Evolutionary conservation across 1,140 invertebrate species (phyloP), one percentile per base, ranked within the genome.

Genomic region (Ladona fulva): DNA sequence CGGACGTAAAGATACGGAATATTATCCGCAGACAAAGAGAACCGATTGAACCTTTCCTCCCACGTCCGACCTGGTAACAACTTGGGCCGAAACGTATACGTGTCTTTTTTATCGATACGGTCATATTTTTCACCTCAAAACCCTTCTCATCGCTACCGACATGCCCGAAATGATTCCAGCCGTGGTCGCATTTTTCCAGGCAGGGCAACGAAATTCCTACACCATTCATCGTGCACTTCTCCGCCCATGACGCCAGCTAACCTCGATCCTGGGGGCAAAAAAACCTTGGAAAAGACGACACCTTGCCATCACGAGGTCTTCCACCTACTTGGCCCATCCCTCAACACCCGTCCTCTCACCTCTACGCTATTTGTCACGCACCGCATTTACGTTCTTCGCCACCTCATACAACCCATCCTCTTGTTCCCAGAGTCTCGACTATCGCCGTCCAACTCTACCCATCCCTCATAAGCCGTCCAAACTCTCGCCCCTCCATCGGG

Each of bases 171-270:
- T 66, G 52, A 66, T 66, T 66, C n/a, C 52, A 5, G 3, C 52
- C 52, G 16, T 66, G 52, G n/a, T 66, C 52, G n/a, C 52, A 66
- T 66, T 66, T 66, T 66, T 66, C n/a, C 52, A n/a, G n/a, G n/a
- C n/a, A n/a, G n/a, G n/a, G n/a, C n/a, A 22, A 66, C 52, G 52
- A 66, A 66, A 66, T 66, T 66, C 52, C 52, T 19, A 3, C 52
- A 12, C 52, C 52, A 66, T 66, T 66, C 52, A 66, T 66, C 52
- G 16, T 66, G 14, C 52, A 52, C 44, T 52, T 19, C 19, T 52
- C 19, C 44, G 19, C n/a, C n/a, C n/a, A n/a, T 11, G 10, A 19
- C 44, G 52, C 3, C 12, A 5, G n/a, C 52, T 19, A 16, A 66
- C 52, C 52, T 66, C 52, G 29, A 37, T 37, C 29, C 29, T n/a